Base-by-base conservation (phyloP, 2,797 vertebrate species). In the Smutsia temminckii region DNA sequence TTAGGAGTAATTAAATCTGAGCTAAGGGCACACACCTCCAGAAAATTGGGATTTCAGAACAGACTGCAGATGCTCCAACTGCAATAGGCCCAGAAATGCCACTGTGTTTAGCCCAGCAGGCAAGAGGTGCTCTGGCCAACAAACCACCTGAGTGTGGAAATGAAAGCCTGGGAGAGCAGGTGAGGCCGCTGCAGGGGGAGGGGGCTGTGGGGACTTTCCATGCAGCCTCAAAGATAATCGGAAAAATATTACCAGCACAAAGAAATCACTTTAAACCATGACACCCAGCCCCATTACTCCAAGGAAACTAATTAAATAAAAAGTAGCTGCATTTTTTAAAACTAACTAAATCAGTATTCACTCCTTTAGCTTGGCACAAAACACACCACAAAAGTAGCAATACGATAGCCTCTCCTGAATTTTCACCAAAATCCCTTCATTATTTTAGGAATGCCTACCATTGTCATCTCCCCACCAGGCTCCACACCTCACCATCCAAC, bases 291-390 rank as follows among this genome's bases (percentile, higher is more conserved):
- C 88, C 34, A 42, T 0, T 2, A 10, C 42, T 63, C 63, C 11
- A n/a, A 53, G 46, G 57, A 84, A 83, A 91, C 85, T 20, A 57
- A 80, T 61, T 68, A 85, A 75, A 81, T 59, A 74, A 80, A 93
- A 75, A 85, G 42, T 49, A 77, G 71, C 6, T 46, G 25, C 18
- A 12, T 88, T 92, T 96, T 85, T 46, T 1, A 40, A 2, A 32
- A 79, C 63, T 42, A 57, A 80, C 34, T 40, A 79, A 25, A 49
- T 74, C 69, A 81, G 34, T 8, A 75, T 61, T 92, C 49, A 42
- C 66, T 51, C 77, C 42, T 69, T 90, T n/a, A 29, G 29, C 71
- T 77, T 72, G 32, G 61, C 68, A 89, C 78, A 93, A 91, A 80
- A 34, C 57, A 72, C 40, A 77, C 77, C 3, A 1, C 42, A 90